Base-by-base conservation (phyloP, 2,113 vertebrate genomes). In the Scophthalmus maximus region DNA sequence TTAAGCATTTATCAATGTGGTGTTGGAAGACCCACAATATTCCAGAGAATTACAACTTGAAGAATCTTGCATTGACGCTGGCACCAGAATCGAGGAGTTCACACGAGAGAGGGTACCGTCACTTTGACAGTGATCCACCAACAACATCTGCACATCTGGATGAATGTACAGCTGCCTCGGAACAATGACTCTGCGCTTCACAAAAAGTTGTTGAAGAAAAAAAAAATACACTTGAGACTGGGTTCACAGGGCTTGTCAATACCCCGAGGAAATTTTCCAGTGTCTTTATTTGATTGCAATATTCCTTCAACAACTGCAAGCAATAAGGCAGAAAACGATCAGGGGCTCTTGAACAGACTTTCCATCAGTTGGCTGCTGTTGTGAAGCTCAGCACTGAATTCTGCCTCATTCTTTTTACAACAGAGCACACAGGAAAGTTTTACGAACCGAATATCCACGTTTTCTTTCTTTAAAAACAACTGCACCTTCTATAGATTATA, bases 101-200 rank as follows among this genome's bases (percentile, higher is more conserved):
- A 47, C 25, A 65, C 27, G 51, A 53, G 25, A 46, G 55, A 68
- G 71, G 10, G 2, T 6, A 44, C 26, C 4, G 8, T 22, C 26
- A 2, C 34, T 15, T 29, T 15, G 52, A 71, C 38, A 5, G n/a
- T 3, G 23, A 57, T 65, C 50, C 29, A 25, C 27, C 32, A n/a
- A 6, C 4, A 75, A 64, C 71, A 72, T 75, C 66, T 75, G 62
- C 70, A 75, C 78, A 78, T 81, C 65, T 75, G 70, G 68, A 73
- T 38, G 36, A 25, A 5, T 6, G 44, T 17, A n/a, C 81, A 78
- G 50, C 73, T 60, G 68, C 57, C 27, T 67, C 5, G 26, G 59
- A 69, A 58, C 34, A 56, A 78, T 73, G 51, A 74, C 32, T 59
- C 27, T 18, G 3, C 49, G 34, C 44, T 55, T 25, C 50, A 64